These are phyloP conservation scores for Corythoichthys haematopterus DNA, from an alignment of 2,113 vertebrate genomes.

Conservation along the genomic window DNA sequence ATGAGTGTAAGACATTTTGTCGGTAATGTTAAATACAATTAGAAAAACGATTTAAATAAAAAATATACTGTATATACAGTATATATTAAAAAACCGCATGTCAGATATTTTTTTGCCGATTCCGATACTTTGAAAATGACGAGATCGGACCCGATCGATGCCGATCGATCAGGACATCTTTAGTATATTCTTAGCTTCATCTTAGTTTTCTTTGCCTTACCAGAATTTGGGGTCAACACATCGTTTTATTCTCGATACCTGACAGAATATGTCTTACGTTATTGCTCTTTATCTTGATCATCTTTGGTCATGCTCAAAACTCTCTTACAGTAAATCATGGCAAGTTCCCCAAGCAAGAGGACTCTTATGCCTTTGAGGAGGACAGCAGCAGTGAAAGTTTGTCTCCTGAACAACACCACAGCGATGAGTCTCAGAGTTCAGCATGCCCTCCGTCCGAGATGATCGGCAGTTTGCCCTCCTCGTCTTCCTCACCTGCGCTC, in stretches of 20 bases:
- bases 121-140: too few relatives aligned
- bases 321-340: constrained; percentile 76
- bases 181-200: background rate
- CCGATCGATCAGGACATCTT: too few relatives aligned
- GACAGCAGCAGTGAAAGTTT: constrained; percentile 92
- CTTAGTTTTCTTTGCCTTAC: background rate
- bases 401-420: constrained; percentile 83
- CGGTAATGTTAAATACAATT: too few relatives aligned
- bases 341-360: constrained; percentile 80
- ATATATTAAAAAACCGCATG: too few relatives aligned
- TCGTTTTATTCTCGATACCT: background rate
- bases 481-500: constrained; percentile 61
- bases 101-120: too few relatives aligned
- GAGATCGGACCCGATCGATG: too few relatives aligned
- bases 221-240: background rate
- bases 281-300: background rate
- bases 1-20: too few relatives aligned
- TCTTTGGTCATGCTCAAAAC: background rate
- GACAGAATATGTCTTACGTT: background rate
- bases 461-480: constrained; percentile 65
- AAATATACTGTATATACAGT: too few relatives aligned
- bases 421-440: constrained; percentile 80
- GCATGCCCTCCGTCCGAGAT: constrained; percentile 67
- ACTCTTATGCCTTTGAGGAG: constrained; percentile 92
- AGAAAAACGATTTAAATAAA: too few relatives aligned